These are phyloP conservation scores for Podarcis siculus DNA, from an alignment of 2,797 vertebrate species.

Conservation along the genomic window DNA sequence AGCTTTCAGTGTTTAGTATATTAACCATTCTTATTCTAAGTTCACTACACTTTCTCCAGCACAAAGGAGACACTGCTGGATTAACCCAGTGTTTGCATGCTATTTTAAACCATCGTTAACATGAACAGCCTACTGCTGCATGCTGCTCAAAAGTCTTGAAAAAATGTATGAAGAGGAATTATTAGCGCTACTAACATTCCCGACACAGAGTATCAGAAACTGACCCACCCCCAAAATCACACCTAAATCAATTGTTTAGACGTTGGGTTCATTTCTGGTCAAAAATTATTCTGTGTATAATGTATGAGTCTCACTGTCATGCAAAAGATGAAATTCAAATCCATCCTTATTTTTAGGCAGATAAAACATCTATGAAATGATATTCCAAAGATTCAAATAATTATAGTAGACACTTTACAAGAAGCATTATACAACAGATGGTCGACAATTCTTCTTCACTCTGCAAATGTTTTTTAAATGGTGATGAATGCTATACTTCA, in stretches of 20 bases:
- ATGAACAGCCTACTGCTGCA: too few relatives aligned
- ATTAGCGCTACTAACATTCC: neutral
- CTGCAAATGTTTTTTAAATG: constrained; percentile 22
- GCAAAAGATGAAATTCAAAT: constrained; percentile 28
- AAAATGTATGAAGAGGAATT: neutral
- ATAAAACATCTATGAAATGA: constrained; percentile 33
- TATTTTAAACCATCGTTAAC: too few relatives aligned
- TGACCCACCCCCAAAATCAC: neutral
- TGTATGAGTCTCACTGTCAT: neutral
- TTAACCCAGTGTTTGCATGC: too few relatives aligned
- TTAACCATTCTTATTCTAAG: too few relatives aligned
- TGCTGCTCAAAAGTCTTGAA: too few relatives aligned
- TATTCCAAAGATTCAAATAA: constrained; percentile 49
- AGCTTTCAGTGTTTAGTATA: too few relatives aligned
- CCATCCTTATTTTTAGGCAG: constrained; percentile 10
- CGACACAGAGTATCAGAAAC: neutral
- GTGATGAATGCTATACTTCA: constrained; percentile 36
- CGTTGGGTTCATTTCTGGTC: neutral
- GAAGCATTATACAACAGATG: constrained; percentile 54
- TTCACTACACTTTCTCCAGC: too few relatives aligned
- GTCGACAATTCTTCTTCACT: constrained; percentile 21
- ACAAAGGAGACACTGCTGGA: too few relatives aligned
- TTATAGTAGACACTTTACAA: constrained; percentile 38
- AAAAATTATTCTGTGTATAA: neutral
- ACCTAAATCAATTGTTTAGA: constrained; percentile 37